Evolutionary conservation across 2,113 vertebrate species (phyloP), one percentile per base, ranked within the genome.

Genomic region (Stegostoma tigrinum): DNA sequence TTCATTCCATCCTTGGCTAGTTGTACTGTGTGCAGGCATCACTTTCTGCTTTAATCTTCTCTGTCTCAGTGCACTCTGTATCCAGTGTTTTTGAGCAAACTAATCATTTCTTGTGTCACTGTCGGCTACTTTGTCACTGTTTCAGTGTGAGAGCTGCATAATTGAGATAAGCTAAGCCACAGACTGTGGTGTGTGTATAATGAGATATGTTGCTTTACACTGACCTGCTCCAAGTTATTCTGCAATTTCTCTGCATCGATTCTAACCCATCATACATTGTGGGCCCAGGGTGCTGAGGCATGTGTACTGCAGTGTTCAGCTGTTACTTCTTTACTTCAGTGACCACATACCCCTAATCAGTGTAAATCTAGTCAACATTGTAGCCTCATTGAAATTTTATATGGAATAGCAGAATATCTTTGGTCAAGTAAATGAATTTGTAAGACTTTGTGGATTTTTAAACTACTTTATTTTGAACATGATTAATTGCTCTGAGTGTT

Each of bases 381-480:
- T 55, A 55, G 86, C 48, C 86, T 55, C 86, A 30, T 89, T 89
- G 86, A 24, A 89, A 89, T 24, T 27, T 34, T n/a, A 61, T n/a
- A 64, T 91, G 87, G 87, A 64, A 91, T n/a, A 64, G 55, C 87
- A 64, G 87, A 91, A 34, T 90, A 90, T 91, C 52, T 61, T 55
- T 64, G 30, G 34, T 64, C 55, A 91, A 91, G 64, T 91, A 91
- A 91, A 91, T 64, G 52, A 91, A 61, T 30, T 91, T 91, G 30
- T 61, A 64, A 91, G 30, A 55, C 55, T 91, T n/a, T 91, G 14
- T n/a, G 27, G 55, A 91, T 64, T 91, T 80, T 91, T 64, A 19
- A 91, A 91, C 87, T n/a, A 34, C 3, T 91, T 61, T 91, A 14
- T 61, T 91, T 91, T 91, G 15, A 91, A n/a, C 61, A 15, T 5